These are phyloP conservation scores for Sceloporus tristichus DNA, from an alignment of 2,113 vertebrate genomes.

Conservation along the genomic window DNA sequence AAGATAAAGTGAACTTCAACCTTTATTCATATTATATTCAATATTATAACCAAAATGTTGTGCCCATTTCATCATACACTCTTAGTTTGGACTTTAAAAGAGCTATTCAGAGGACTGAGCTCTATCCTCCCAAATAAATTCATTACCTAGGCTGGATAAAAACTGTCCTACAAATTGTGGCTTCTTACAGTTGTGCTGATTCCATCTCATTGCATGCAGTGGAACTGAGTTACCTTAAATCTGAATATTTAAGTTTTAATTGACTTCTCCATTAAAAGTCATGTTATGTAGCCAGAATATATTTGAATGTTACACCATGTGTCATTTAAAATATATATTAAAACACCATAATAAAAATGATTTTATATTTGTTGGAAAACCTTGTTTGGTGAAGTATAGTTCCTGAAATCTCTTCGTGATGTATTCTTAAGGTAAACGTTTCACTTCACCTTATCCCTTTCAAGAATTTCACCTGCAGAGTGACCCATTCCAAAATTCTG, in stretches of 20 bases:
- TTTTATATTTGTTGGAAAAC: slow-evolving; percentile 64
- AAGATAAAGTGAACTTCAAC: no score
- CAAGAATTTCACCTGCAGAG: slow-evolving; percentile 65
- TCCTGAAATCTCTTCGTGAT: slow-evolving; percentile 69
- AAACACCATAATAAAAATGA: slow-evolving; percentile 60
- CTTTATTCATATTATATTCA: no score
- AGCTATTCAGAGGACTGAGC: no score
- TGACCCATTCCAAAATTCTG: slow-evolving; percentile 72
- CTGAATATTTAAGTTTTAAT: neutral
- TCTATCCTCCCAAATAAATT: no score
- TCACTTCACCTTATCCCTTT: slow-evolving; percentile 49
- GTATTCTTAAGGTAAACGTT: slow-evolving; percentile 62
- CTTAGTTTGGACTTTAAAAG: no score
- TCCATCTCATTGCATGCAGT: neutral
- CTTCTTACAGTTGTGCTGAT: neutral
- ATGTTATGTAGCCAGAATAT: neutral
- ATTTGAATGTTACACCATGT: neutral
- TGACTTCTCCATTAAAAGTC: neutral
- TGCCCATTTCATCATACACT: no score
- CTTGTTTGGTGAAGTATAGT: slow-evolving; percentile 71
- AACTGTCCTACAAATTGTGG: no score
- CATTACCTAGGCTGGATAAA: no score
- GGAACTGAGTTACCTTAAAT: neutral
- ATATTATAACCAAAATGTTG: no score
- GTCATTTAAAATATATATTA: slow-evolving; percentile 55